Evolutionary conservation across 2,888 invertebrate genomes (phyloP).

Genomic region (Eristalis intricaria): DNA sequence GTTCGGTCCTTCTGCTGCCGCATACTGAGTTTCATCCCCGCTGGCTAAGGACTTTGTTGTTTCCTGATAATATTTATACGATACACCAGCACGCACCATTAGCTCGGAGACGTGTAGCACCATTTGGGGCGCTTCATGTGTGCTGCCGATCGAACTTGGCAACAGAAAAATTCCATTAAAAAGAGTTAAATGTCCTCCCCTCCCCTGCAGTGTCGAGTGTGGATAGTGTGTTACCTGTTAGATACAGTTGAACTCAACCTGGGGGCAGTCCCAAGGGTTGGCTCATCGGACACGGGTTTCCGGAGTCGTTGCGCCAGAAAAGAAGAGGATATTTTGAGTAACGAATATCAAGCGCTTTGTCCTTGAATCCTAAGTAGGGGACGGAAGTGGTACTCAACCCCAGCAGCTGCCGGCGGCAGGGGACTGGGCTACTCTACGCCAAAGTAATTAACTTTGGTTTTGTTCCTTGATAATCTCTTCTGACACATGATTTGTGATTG

Average conservation of each 20-base stretch:
- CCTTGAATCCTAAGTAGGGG: slow-evolving; percentile 17
- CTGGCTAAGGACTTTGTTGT: neutral
- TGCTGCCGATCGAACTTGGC: slow-evolving; percentile 17
- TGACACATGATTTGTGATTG: slow-evolving; percentile 41
- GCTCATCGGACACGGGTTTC: neutral
- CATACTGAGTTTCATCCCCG: neutral
- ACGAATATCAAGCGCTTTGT: slow-evolving; percentile 3
- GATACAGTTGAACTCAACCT: slow-evolving; percentile 11
- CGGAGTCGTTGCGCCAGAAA: slow-evolving; percentile 19
- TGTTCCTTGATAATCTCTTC: slow-evolving; percentile 18
- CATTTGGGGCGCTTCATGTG: slow-evolving; percentile 26
- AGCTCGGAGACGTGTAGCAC: slow-evolving; percentile 51
- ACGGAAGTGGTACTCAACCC: neutral
- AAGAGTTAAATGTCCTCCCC: slow-evolving; percentile 49
- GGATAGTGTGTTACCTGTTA: slow-evolving; percentile 30
- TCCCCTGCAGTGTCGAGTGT: neutral
- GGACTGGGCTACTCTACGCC: neutral
- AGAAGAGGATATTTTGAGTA: slow-evolving; percentile 5
- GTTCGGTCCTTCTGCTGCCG: neutral
- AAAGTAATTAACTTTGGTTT: slow-evolving; percentile 45
- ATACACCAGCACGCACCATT: slow-evolving; percentile 55
- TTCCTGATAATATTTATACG: slow-evolving; percentile 48
- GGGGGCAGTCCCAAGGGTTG: neutral
- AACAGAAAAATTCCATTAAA: slow-evolving; percentile 55
- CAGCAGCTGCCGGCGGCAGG: neutral